Conservation (phyloP, 2,113 vertebrate species). For the Desmodus rotundus region DNA sequence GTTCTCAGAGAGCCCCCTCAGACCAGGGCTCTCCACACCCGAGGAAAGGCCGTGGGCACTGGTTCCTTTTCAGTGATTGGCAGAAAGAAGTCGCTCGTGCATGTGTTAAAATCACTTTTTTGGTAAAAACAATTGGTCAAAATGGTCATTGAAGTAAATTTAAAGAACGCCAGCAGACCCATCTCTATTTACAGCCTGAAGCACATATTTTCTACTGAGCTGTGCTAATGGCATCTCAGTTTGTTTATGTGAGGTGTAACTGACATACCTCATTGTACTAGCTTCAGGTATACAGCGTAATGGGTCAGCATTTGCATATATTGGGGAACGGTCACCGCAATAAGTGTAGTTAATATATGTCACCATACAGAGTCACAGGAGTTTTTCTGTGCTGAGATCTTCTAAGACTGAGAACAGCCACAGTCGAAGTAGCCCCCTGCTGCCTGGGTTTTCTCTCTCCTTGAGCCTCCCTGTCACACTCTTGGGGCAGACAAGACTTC, state of each 20-base stretch:
- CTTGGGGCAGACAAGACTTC: not conserved
- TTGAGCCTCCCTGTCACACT: not conserved
- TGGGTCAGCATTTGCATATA: no score
- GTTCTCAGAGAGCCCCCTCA: not conserved
- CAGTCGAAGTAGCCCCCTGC: not conserved
- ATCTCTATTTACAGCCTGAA: not conserved
- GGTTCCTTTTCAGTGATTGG: not conserved
- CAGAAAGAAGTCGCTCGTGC: not conserved
- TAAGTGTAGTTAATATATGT: no score
- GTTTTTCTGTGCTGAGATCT: no score
- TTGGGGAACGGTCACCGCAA: no score
- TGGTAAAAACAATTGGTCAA: not conserved
- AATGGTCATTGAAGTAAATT: not conserved
- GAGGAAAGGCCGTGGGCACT: not conserved
- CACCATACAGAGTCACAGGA: no score
- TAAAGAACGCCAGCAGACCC: not conserved
- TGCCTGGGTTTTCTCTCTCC: not conserved
- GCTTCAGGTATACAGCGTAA: no score
- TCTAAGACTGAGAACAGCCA: no score
- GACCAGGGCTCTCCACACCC: constrained; percentile 23
- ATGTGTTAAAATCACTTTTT: not conserved
- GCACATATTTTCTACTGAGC: not conserved
- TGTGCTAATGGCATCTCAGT: no score
- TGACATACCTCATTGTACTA: no score
- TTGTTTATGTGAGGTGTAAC: no score